Percentiles rank a stretch among this genome's conserved stretches.
Conservation (phyloP, 2,113 vertebrate genomes). For the Myotis brandtii region DNA sequence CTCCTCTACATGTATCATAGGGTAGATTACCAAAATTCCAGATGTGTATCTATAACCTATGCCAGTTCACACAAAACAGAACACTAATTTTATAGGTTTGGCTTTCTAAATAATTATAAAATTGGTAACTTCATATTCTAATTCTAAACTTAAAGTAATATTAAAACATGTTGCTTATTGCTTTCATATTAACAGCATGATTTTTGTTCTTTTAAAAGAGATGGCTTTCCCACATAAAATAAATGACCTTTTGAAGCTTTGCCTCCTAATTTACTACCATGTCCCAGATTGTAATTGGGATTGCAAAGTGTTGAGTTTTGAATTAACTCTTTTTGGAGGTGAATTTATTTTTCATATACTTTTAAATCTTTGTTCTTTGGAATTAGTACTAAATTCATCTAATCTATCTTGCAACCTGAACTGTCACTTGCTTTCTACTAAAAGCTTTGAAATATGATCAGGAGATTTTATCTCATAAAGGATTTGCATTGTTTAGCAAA, state of each 20-base stretch:
- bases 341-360: slow-evolving; percentile 70
- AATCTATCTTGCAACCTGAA: slow-evolving; percentile 65
- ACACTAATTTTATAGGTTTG: not conserved
- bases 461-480: slow-evolving; percentile 75
- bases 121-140: not conserved
- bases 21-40: not conserved
- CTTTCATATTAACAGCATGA: not conserved
- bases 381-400: slow-evolving; percentile 69
- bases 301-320: not conserved
- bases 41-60: not conserved
- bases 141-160: slow-evolving; percentile 17
- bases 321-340: not conserved
- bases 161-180: not conserved
- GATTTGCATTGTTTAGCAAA: slow-evolving; percentile 77
- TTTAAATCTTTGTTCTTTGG: slow-evolving; percentile 49
- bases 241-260: not conserved
- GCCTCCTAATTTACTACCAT: not conserved
- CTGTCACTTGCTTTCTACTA: slow-evolving; percentile 72
- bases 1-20: fast-evolving
- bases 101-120: slow-evolving; percentile 53
- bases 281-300: not conserved
- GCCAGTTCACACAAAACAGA: not conserved
- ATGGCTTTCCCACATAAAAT: not conserved
- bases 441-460: slow-evolving; percentile 81
- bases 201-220: not conserved